Evolutionary conservation across 2,888 invertebrate genomes (phyloP), one percentile per base, ranked within the genome.

Genomic region (Willowsia nigromaculata): DNA sequence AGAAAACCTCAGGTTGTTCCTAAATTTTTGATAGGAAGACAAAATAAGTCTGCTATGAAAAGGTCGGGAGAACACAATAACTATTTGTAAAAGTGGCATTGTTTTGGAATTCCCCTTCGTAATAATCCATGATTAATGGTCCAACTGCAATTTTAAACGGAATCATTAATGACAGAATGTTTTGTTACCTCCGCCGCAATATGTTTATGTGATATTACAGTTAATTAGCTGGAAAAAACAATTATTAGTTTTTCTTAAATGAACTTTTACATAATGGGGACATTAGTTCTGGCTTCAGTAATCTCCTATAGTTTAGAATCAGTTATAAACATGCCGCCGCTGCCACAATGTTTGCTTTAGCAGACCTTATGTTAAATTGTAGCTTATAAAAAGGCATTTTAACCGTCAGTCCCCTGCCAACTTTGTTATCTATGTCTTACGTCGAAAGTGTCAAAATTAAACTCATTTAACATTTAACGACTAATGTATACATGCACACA

Each of bases 361-460:
- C 27, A 71, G 22, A 33, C 40, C 27, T 25, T 47, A 74, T 47
- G 47, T 0, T 18, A 71, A 43, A 4, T n/a, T n/a, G n/a, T 47
- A 43, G 25, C 50, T 62, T 30, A 50, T 22, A 76, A 76, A 27
- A 22, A 76, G 15, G 59, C 62, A 59, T 56, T 68, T 80, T 81
- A 50, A 22, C 68, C 65, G 53, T 71, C 68, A 87, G 53, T 53
- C 43, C 71, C 87, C 81, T 33, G 74, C 65, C 56, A 53, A 56
- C 27, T 71, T 82, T 87, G 87, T 87, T 87, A 81, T 87, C 87
- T 81, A 81, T 87, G 81, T 81, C 9, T 37, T 53, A 47, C 56
- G 43, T 59, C 43, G 80, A 87, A 87, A 81, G 87, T 87, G 87
- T 87, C 87, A 81, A 87, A 81, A 87, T 71, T 37, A 43, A 71